Conservation (phyloP, 2,113 vertebrate species). For the Cyprinodon brontotheroides region DNA sequence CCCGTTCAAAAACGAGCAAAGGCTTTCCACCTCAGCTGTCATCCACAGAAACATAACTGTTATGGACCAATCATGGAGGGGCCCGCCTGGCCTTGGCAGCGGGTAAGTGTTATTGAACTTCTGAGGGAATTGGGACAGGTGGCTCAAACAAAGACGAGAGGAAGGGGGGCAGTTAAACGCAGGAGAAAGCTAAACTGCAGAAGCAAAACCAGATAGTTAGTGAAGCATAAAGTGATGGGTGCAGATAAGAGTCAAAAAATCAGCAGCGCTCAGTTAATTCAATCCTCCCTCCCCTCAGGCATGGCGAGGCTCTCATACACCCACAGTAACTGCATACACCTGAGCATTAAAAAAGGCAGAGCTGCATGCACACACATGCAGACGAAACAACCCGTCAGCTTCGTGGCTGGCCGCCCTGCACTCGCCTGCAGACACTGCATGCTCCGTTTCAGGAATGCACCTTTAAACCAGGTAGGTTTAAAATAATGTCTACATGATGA, state of each 20-base stretch:
- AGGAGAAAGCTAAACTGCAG: neutral
- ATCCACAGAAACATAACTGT: constrained; percentile 56
- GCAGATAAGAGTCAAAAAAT: constrained; percentile 33
- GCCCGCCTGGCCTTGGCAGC: constrained; percentile 13
- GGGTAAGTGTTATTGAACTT: constrained; percentile 38
- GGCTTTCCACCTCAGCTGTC: constrained; percentile 61
- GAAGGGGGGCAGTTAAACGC: rapidly evolving
- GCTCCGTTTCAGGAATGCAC: no score
- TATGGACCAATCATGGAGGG: constrained; percentile 35
- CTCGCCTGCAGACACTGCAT: constrained; percentile 15
- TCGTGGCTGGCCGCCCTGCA: constrained; percentile 22
- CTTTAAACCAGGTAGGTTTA: neutral
- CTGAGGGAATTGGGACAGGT: constrained; percentile 53
- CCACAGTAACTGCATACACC: constrained; percentile 54
- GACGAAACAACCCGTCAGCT: constrained; percentile 18
- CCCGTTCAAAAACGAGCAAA: neutral
- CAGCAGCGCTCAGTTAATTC: constrained; percentile 42
- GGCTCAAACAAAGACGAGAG: neutral
- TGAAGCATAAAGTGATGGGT: constrained; percentile 9
- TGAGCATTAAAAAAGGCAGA: constrained; percentile 55
- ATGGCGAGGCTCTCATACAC: constrained; percentile 44
- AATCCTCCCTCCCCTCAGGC: constrained; percentile 37
- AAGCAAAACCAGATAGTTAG: neutral
- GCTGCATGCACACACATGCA: constrained; percentile 34
- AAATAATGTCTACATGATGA: no score